These are phyloP conservation scores for Rhimphoctona megacephalus DNA, from an alignment of 2,888 invertebrate genomes.

Conservation along the genomic window DNA sequence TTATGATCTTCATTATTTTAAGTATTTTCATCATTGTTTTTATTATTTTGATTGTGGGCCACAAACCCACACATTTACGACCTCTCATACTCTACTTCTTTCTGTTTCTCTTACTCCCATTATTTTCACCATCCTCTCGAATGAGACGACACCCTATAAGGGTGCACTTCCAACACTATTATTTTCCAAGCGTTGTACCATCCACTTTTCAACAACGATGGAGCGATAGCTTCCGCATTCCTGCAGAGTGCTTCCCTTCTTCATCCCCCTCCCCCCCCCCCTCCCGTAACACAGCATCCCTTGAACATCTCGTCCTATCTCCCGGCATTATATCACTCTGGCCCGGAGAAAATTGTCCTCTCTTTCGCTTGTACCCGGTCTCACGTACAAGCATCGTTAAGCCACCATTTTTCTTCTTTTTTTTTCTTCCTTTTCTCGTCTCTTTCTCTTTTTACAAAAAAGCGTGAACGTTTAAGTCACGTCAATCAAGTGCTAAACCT, in stretches of 20 bases:
- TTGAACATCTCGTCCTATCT: slow-evolving; percentile 45
- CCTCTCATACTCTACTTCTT: not conserved
- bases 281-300: slow-evolving; percentile 4
- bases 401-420: not conserved
- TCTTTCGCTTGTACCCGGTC: slow-evolving; percentile 16
- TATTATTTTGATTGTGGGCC: slow-evolving; percentile 51
- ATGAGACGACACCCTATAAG: slow-evolving; percentile 52
- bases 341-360: slow-evolving; percentile 29
- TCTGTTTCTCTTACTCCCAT: slow-evolving; percentile 7
- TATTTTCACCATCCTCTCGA: slow-evolving; percentile 19
- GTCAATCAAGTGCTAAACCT: slow-evolving; percentile 18
- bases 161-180: slow-evolving; percentile 58
- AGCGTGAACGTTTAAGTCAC: slow-evolving; percentile 19
- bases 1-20: slow-evolving; percentile 46
- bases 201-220: slow-evolving; percentile 60
- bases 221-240: slow-evolving; percentile 62
- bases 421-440: not conserved
- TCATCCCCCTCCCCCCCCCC: not conserved
- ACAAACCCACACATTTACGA: slow-evolving; percentile 21
- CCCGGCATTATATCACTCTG: slow-evolving; percentile 45
- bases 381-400: slow-evolving; percentile 33
- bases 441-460: not conserved
- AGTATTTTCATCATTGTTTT: slow-evolving; percentile 19
- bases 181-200: slow-evolving; percentile 63
- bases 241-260: slow-evolving; percentile 43